A percentile compares a stretch with the other conserved stretches of the same genome.
Conservation (phyloP, 2,113 vertebrate species). For the Camelus dromedarius region DNA sequence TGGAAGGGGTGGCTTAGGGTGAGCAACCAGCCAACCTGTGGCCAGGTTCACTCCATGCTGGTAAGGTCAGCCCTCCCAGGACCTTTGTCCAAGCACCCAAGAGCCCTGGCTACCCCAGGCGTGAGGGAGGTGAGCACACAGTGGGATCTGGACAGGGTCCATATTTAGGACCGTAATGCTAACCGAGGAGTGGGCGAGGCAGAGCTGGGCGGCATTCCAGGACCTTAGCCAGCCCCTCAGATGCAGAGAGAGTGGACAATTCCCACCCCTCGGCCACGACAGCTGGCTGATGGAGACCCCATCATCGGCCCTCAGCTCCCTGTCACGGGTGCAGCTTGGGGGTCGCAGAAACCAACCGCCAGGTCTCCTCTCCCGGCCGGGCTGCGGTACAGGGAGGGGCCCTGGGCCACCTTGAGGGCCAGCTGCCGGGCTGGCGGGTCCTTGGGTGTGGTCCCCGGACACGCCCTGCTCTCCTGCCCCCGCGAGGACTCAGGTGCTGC, state of each 20-base stretch:
- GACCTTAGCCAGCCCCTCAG: background rate
- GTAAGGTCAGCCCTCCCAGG: background rate
- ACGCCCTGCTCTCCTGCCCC: accelerated
- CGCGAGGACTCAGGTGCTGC: accelerated
- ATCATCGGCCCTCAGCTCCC: background rate
- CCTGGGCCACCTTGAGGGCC: too few relatives aligned
- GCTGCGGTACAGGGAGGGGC: too few relatives aligned
- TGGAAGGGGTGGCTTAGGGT: background rate
- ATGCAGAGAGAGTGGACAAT: background rate
- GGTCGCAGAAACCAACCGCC: background rate
- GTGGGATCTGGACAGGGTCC: background rate
- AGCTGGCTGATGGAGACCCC: background rate
- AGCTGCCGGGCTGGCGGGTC: accelerated
- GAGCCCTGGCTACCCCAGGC: background rate
- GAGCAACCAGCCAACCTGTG: background rate
- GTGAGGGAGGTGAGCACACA: accelerated
- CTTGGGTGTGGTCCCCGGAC: too few relatives aligned
- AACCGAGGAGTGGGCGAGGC: background rate
- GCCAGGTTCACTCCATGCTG: background rate
- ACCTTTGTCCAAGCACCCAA: background rate
- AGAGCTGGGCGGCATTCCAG: background rate
- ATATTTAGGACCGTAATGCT: accelerated
- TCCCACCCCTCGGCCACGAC: too few relatives aligned
- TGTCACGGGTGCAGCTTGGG: background rate
- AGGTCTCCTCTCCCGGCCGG: too few relatives aligned